Percentiles rank a stretch among this genome's conserved stretches.
These are phyloP conservation scores for Coelinius sp. DNA, from an alignment of 2,888 invertebrate species.

Conservation along the genomic window DNA sequence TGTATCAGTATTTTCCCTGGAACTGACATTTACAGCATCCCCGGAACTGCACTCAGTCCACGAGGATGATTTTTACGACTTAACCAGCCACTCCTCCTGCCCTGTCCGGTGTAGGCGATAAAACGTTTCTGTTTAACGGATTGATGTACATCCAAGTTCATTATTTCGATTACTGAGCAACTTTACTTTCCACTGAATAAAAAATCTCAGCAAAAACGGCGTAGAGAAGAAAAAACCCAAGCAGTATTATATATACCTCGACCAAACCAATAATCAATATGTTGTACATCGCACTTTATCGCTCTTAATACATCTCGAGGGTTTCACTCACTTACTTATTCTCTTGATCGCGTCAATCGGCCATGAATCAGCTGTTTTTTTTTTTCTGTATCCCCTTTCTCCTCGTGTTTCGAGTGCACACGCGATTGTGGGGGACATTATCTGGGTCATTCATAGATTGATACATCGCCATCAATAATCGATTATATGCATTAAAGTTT, in stretches of 20 bases:
- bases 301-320: slow-evolving; percentile 13
- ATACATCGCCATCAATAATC: slow-evolving; percentile 33
- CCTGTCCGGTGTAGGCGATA: slow-evolving; percentile 61
- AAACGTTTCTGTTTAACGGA: slow-evolving; percentile 64
- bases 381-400: slow-evolving; percentile 5
- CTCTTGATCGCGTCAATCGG: neutral
- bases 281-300: neutral
- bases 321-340: slow-evolving; percentile 7
- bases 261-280: slow-evolving; percentile 26
- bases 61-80: slow-evolving; percentile 59
- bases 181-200: neutral
- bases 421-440: slow-evolving; percentile 23
- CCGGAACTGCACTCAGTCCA: neutral
- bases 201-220: neutral
- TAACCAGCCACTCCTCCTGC: slow-evolving; percentile 36
- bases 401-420: slow-evolving; percentile 8
- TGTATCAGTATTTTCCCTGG: neutral
- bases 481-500: slow-evolving; percentile 27
- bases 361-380: slow-evolving; percentile 12
- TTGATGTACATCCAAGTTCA: slow-evolving; percentile 61
- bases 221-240: neutral
- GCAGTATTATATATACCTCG: slow-evolving; percentile 35
- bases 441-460: slow-evolving; percentile 48
- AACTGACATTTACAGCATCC: neutral
- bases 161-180: slow-evolving; percentile 43